Evolutionary conservation across 2,888 invertebrate genomes (phyloP).

Genomic region (Drosophila hawaiiensis): DNA sequence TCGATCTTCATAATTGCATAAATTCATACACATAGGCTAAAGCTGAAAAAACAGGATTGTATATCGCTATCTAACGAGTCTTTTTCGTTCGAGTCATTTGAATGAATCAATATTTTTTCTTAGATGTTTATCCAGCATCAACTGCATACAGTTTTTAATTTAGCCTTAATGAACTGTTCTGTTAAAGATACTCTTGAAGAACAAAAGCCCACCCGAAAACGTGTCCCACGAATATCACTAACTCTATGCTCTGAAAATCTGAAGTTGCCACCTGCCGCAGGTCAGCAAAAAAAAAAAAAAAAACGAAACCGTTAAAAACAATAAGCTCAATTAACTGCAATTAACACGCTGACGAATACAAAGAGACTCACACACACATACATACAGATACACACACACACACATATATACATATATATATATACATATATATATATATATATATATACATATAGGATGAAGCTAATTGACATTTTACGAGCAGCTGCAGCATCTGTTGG

Average conservation of each 20-base stretch:
- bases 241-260: constrained; percentile 16
- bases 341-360: constrained; percentile 47
- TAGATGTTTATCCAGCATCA: not conserved
- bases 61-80: not conserved
- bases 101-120: not conserved
- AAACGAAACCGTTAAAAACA: constrained; percentile 66
- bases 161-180: not conserved
- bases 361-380: constrained; percentile 16
- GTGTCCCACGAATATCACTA: constrained; percentile 73
- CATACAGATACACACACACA: constrained; percentile 1
- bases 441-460: constrained; percentile 13
- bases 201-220: constrained; percentile 45
- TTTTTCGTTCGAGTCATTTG: not conserved
- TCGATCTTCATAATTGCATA: constrained; percentile 15
- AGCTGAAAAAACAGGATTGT: not conserved
- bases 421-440: constrained; percentile 11
- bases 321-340: constrained; percentile 75
- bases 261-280: constrained; percentile 56
- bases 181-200: constrained; percentile 5
- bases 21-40: not conserved
- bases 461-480: constrained; percentile 73
- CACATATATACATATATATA: constrained; percentile 1
- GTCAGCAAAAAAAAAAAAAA: constrained; percentile 8
- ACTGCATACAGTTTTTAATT: not conserved
- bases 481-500: constrained; percentile 59